These are phyloP conservation scores for Gambusia affinis DNA, from an alignment of 2,113 vertebrate species.

Conservation along the genomic window DNA sequence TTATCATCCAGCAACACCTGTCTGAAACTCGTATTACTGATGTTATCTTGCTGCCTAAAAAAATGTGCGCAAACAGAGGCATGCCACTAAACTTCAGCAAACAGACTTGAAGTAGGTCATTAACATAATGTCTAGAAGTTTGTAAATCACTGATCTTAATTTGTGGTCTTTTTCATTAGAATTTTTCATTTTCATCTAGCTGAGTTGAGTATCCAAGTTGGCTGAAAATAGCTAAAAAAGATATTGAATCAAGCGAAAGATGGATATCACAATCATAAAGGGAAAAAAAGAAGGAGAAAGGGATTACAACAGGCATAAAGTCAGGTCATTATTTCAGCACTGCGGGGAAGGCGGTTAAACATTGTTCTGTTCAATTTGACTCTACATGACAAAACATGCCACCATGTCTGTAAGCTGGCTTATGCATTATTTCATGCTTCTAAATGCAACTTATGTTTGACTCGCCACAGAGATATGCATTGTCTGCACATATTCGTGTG, in stretches of 20 bases:
- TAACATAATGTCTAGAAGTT: slow-evolving; percentile 90
- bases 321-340: slow-evolving; percentile 79
- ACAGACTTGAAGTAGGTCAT: slow-evolving; percentile 89
- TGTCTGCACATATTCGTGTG: slow-evolving; percentile 47
- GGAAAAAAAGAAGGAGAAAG: slow-evolving; percentile 21
- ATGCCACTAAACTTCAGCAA: slow-evolving; percentile 83
- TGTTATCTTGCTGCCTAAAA: slow-evolving; percentile 82
- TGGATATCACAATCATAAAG: slow-evolving; percentile 8
- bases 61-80: slow-evolving; percentile 79
- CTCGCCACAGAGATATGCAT: slow-evolving; percentile 48
- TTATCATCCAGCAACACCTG: slow-evolving; percentile 27
- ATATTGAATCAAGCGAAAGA: background rate
- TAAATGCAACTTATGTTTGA: slow-evolving; percentile 61
- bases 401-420: slow-evolving; percentile 62
- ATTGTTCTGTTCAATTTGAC: slow-evolving; percentile 74
- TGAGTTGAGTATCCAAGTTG: slow-evolving; percentile 86
- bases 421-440: slow-evolving; percentile 60
- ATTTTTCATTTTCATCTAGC: slow-evolving; percentile 85
- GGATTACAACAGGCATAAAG: slow-evolving; percentile 80
- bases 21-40: slow-evolving; percentile 79
- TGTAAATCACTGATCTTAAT: slow-evolving; percentile 91
- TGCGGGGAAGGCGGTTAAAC: slow-evolving; percentile 73
- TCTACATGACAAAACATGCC: slow-evolving; percentile 56
- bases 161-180: slow-evolving; percentile 89
- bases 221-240: slow-evolving; percentile 77